A percentile compares a stretch with the other conserved stretches of the same genome.
These are phyloP conservation scores for Anneissia japonica DNA, from an alignment of 35 echinoderm and acorn worm species.

Conservation along the genomic window DNA sequence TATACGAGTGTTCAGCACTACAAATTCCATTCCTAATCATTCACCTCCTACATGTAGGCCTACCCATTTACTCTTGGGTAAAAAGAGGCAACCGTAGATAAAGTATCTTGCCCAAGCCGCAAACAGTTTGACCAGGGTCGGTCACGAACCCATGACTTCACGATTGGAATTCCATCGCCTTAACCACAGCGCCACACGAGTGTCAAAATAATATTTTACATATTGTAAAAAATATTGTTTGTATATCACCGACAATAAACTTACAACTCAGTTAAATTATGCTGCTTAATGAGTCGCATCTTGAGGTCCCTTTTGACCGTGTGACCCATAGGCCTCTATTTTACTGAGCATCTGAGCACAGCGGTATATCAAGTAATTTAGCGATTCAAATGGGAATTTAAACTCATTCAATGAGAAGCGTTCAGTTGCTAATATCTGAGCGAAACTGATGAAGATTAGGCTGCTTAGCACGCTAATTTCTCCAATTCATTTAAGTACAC, in stretches of 20 bases:
- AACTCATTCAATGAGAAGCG: neutral
- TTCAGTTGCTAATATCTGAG: neutral
- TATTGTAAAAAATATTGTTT: neutral
- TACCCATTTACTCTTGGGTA: no score
- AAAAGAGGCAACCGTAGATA: no score
- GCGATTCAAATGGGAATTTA: neutral
- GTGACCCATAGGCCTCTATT: neutral
- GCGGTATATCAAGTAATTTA: neutral
- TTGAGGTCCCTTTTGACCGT: neutral
- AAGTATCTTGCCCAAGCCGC: no score
- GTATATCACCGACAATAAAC: neutral
- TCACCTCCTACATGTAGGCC: no score
- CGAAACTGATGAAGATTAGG: neutral
- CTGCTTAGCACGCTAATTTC: neutral
- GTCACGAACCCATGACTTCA: no score
- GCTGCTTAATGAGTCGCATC: neutral
- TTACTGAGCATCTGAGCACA: neutral
- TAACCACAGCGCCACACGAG: no score
- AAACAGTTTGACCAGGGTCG: no score
- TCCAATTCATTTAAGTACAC: neutral
- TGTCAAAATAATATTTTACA: no score
- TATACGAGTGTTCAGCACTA: no score
- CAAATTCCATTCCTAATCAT: no score
- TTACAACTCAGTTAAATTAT: neutral
- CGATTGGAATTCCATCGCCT: no score